phyloP scores from a whole-genome alignment of 2,113 vertebrate species.

The Etia nguti region DNA sequence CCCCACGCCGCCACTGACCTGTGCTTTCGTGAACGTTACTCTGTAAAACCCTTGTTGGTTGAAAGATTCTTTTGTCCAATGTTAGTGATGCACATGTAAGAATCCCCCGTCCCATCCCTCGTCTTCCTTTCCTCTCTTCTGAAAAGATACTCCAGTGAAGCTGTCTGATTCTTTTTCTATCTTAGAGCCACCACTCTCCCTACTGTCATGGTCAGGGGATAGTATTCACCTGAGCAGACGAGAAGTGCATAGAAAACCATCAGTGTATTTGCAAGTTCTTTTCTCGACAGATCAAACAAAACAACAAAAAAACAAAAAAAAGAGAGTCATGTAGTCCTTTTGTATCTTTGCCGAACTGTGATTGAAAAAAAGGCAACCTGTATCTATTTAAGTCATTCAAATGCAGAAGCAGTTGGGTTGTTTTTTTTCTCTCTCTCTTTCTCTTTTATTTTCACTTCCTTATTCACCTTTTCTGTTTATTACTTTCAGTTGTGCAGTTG shows the following conservation, averaged over 20 bases:
- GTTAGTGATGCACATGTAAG: constrained; percentile 92
- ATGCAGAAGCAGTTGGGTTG: constrained; percentile 50
- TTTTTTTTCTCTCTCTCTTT: neutral
- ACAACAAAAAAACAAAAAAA: constrained; percentile 67
- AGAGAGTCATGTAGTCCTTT: constrained; percentile 84
- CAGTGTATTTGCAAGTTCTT: constrained; percentile 96
- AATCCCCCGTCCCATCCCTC: constrained; percentile 51
- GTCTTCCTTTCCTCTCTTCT: constrained; percentile 20
- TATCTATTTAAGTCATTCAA: constrained; percentile 76
- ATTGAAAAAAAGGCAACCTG: constrained; percentile 81
- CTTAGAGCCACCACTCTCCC: constrained; percentile 66
- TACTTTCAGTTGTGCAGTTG: constrained; percentile 82
- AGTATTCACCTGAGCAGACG: constrained; percentile 72
- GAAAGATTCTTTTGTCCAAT: constrained; percentile 89
- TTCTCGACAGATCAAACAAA: constrained; percentile 81
- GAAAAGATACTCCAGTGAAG: constrained; percentile 68
- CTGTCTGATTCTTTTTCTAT: constrained; percentile 74
- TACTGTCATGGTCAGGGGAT: constrained; percentile 52
- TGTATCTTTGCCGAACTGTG: constrained; percentile 95
- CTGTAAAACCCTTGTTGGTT: constrained; percentile 86
- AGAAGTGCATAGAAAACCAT: constrained; percentile 80
- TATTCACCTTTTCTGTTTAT: constrained; percentile 63
- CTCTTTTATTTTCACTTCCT: constrained; percentile 44
- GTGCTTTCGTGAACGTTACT: constrained; percentile 95
- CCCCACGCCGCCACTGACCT: constrained; percentile 69